Evolutionary conservation across 2,888 invertebrate genomes (phyloP).

Genomic region (Serripes groenlandicus): DNA sequence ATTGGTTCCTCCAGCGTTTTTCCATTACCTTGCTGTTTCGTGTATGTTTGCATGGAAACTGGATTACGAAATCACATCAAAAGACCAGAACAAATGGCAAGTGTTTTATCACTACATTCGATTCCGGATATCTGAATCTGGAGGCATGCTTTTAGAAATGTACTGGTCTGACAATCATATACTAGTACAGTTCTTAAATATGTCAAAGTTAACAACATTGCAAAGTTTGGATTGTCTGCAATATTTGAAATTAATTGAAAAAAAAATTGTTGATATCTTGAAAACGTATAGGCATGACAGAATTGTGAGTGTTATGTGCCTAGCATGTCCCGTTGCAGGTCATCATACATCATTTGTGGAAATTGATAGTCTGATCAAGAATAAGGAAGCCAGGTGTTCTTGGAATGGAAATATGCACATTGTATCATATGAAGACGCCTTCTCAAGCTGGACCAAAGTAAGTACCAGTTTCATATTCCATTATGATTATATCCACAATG

Average conservation of each 20-base stretch:
- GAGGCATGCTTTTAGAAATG: neutral
- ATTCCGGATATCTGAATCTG: neutral
- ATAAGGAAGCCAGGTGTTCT: neutral
- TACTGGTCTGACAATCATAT: slow-evolving; percentile 14
- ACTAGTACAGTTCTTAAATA: neutral
- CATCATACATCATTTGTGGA: neutral
- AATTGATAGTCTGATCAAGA: neutral
- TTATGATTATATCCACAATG: no score
- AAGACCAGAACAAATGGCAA: neutral
- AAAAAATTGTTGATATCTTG: neutral
- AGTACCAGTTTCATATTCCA: no score
- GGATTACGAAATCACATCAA: neutral
- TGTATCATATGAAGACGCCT: neutral
- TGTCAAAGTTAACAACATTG: neutral
- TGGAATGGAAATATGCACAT: neutral
- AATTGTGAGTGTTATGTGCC: neutral
- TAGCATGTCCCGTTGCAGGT: neutral
- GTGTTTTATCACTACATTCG: slow-evolving; percentile 14
- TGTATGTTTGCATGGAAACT: neutral
- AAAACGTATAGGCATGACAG: slow-evolving; percentile 6
- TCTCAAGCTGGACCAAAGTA: neutral
- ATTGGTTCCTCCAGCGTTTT: slow-evolving; percentile 14
- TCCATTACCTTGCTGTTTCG: slow-evolving; percentile 3
- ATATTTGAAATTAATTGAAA: neutral
- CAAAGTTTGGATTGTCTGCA: neutral